These are phyloP conservation scores for sheep (Ovis aries) DNA, from an alignment of 2,113 vertebrate genomes.

Conservation along the genomic window DNA sequence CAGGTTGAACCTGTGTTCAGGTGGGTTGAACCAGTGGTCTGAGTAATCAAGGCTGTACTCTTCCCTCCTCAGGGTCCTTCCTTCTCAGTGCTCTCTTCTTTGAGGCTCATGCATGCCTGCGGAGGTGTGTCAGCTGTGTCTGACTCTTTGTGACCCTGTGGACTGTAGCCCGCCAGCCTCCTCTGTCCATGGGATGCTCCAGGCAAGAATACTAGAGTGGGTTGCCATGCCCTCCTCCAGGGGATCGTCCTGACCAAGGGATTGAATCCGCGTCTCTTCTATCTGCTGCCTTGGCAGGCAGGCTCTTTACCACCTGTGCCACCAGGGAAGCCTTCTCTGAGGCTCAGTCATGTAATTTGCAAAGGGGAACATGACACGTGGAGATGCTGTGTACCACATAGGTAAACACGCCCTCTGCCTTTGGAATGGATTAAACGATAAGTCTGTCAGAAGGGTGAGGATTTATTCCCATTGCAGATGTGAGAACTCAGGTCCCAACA, in stretches of 20 bases:
- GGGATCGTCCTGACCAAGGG: neutral
- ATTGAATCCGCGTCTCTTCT: accelerated
- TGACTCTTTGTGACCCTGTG: neutral
- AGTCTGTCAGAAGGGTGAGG: neutral
- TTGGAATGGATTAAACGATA: neutral
- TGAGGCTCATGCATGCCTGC: neutral
- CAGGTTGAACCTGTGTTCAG: neutral
- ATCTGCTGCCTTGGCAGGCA: neutral
- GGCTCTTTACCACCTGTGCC: neutral
- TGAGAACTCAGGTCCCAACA: neutral
- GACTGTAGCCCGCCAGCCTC: neutral
- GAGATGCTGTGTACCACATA: neutral
- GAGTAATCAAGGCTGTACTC: neutral
- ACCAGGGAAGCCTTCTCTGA: neutral
- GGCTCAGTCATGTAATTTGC: neutral
- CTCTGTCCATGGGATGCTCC: neutral
- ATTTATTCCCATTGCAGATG: neutral
- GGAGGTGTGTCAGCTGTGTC: neutral
- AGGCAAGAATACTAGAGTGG: neutral
- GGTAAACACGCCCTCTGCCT: neutral
- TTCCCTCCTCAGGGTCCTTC: neutral
- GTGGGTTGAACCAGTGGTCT: neutral
- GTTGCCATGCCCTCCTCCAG: neutral
- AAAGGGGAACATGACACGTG: neutral
- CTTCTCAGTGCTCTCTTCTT: neutral